Conservation (phyloP, 1,140 invertebrate species). For the Pogonus chalceus region DNA sequence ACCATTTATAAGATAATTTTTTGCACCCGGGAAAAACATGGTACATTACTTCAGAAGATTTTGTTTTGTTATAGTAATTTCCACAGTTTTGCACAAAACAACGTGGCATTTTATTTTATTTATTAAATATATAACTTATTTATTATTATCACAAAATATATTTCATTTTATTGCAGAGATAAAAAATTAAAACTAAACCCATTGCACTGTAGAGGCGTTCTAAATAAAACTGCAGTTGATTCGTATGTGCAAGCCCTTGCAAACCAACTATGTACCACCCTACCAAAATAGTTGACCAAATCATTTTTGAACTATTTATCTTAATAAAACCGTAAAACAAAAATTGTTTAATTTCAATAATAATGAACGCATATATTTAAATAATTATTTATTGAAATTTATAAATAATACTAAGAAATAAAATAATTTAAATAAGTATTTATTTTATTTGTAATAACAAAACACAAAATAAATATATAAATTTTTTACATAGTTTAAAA, state of each 20-base stretch:
- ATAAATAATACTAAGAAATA: too few species aligned
- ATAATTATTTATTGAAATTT: too few species aligned
- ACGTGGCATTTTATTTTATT: slow-evolving; percentile 42
- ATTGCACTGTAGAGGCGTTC: not conserved
- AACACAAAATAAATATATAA: too few species aligned
- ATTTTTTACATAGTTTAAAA: too few species aligned
- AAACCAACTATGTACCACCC: not conserved
- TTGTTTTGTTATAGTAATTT: slow-evolving; percentile 43
- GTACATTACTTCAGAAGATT: slow-evolving; percentile 38
- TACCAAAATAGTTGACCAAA: not conserved
- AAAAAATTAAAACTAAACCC: not conserved
- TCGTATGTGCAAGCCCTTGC: not conserved
- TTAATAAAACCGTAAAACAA: too few species aligned
- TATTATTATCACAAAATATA: not conserved
- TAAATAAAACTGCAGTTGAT: slow-evolving; percentile 2
- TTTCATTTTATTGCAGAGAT: too few species aligned
- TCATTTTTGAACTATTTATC: too few species aligned
- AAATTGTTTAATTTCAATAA: too few species aligned
- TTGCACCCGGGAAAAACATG: slow-evolving; percentile 42
- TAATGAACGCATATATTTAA: too few species aligned
- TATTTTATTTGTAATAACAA: too few species aligned
- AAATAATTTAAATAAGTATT: too few species aligned
- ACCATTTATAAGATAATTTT: slow-evolving; percentile 39
- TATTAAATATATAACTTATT: not conserved
- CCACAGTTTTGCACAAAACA: slow-evolving; percentile 42